Base-by-base conservation (phyloP, 2,797 vertebrate genomes). In the Lateolabrax maculatus region DNA sequence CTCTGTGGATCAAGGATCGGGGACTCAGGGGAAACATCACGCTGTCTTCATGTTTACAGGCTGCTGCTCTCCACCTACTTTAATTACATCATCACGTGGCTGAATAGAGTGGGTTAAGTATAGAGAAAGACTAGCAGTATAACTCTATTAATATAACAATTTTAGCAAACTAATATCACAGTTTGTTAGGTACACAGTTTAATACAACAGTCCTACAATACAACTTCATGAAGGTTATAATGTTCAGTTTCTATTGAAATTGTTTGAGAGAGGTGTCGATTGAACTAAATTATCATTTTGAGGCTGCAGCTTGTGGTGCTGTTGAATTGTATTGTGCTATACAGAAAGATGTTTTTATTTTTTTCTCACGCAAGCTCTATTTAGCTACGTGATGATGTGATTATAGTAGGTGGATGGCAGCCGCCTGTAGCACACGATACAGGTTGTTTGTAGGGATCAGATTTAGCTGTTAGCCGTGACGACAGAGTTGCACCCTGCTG, bases 11-110 rank as follows among this genome's bases (percentile, higher is more conserved):
- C 39, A n/a, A 10, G 15, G 37, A 58, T 37, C 37, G 25, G 49
- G 27, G 64, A 63, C 37, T 81, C 43, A 19, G 23, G 27, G 66
- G 18, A 55, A 39, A 75, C 43, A 74, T 73, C 25, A 18, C n/a
- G 31, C 23, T 34, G 41, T 29, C 19, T 64, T 58, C n/a, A 23
- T 34, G 27, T 77, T 48, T 44, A 68, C 15, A 51, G 56, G 57
- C 39, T 68, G 64, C 58, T 36, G 44, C 37, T 43, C 25, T 64
- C 37, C 7, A 29, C 57, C 7, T 16, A 23, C 36, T 66, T 34
- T 10, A 52, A 27, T 48, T 6, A 57, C 10, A 56, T 16, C 4
- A 48, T 55, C 9, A 9, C 2, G 1, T 2, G 34, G 43, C 55
- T 23, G 5, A 39, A 48, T 11, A 52, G 23, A 43, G 13, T 6